Evolutionary conservation across 2,888 invertebrate species (phyloP), one percentile per base, ranked within the genome.

Genomic region (Gisinianus flammeolus): DNA sequence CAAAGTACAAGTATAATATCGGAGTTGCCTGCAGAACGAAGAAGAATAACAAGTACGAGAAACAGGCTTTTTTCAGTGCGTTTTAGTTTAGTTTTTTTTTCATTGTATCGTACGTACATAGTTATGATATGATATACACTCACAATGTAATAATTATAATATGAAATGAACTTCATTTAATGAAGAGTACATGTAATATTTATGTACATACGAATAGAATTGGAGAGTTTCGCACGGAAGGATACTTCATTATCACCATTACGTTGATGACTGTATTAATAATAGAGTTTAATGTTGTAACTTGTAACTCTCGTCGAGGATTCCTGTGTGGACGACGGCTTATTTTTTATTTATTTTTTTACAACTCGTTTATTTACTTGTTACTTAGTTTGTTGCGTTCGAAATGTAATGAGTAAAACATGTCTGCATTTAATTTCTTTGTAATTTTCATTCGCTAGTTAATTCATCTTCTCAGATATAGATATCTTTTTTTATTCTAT

Each of bases 191-290:
- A 19, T 35, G 68, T 31, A 68, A 22, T 67, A 30, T 67, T 67
- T 67, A n/a, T 68, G 54, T n/a, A 22, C 68, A 68, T 35, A n/a
- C n/a, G n/a, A n/a, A n/a, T n/a, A n/a, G n/a, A n/a, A n/a, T n/a
- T 30, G n/a, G 67, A 33, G 68, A 4, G 31, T 68, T 68, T 68
- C 68, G 35, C 35, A 35, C 22, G 35, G 35, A 70, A 70, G 44
- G 54, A 70, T 28, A 54, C n/a, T 54, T 70, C 70, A 70, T 70
- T 70, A 70, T 70, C 70, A 54, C 70, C 54, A 70, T 70, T 70
- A 52, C 26, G 10, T 52, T 70, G 54, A 70, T 70, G 70, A 70
- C 70, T 70, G 54, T 70, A 70, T 70, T 70, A 70, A 70, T 64
- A 64, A 24, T 64, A 64, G 62, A 26, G 12, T 8, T 8, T 44